These are phyloP conservation scores for Camponotus fellah DNA, from an alignment of 2,888 invertebrate species.

Conservation along the genomic window DNA sequence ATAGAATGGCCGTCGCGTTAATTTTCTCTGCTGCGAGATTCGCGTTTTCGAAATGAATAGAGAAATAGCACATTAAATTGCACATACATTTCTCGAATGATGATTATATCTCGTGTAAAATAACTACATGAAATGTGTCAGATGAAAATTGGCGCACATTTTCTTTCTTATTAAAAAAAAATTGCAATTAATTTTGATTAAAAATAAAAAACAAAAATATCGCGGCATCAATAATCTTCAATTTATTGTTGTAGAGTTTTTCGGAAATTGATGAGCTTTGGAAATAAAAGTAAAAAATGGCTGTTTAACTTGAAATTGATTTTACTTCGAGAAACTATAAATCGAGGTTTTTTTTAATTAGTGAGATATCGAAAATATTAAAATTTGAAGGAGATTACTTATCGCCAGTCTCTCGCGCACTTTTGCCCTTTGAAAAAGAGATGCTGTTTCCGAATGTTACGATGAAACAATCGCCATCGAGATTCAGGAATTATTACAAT, in stretches of 20 bases:
- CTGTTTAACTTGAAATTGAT: neutral
- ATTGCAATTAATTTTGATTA: neutral
- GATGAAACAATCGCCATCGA: neutral
- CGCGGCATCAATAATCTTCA: neutral
- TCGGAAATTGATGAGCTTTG: neutral
- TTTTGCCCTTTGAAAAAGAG: neutral
- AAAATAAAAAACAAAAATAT: no score
- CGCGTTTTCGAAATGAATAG: neutral
- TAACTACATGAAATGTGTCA: neutral
- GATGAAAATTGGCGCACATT: neutral
- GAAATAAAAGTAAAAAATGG: neutral
- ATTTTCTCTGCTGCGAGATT: neutral
- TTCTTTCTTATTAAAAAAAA: neutral
- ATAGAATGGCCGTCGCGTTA: neutral
- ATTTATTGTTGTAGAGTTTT: neutral
- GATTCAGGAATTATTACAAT: neutral
- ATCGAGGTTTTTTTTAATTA: neutral
- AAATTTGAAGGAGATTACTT: neutral
- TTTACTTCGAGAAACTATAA: neutral
- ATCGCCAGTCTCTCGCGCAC: neutral
- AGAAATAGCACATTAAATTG: neutral
- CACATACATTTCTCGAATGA: neutral
- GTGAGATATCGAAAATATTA: neutral
- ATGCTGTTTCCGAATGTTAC: neutral
- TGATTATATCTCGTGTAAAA: neutral